Conservation (phyloP, 1,140 invertebrate species). For the Drosophila littoralis region DNA sequence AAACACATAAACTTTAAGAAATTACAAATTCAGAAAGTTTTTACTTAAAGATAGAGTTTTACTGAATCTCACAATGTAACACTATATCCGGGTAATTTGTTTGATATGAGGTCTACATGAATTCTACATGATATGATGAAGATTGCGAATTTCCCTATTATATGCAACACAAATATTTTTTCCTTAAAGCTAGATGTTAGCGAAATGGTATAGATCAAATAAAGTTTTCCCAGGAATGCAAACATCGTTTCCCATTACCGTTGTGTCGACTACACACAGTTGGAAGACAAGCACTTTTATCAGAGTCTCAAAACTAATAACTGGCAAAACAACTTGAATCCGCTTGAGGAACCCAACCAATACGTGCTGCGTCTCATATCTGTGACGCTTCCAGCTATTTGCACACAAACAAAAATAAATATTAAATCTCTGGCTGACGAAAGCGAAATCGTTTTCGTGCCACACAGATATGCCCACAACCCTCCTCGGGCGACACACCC, state of each 20-base stretch:
- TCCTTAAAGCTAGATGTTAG: too few species aligned
- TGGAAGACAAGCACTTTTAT: conserved; percentile 21
- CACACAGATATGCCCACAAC: conserved; percentile 17
- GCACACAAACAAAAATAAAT: conserved; percentile 83
- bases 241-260: neutral
- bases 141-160: too few species aligned
- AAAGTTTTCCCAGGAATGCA: neutral
- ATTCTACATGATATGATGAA: too few species aligned
- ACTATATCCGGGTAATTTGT: too few species aligned
- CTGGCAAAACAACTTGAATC: conserved; percentile 6
- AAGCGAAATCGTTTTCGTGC: conserved; percentile 68
- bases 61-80: too few species aligned
- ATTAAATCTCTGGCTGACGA: conserved; percentile 76
- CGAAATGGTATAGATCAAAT: too few species aligned
- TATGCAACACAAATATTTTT: too few species aligned
- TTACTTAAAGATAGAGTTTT: too few species aligned
- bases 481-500: conserved; percentile 3
- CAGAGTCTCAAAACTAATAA: conserved; percentile 32
- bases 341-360: neutral
- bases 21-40: too few species aligned
- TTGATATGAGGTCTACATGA: too few species aligned
- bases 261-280: conserved; percentile 2
- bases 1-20: too few species aligned
- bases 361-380: conserved; percentile 34
- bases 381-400: conserved; percentile 76